Base-by-base conservation (phyloP, 2,797 vertebrate genomes). In the Pelobates cultripes region DNA sequence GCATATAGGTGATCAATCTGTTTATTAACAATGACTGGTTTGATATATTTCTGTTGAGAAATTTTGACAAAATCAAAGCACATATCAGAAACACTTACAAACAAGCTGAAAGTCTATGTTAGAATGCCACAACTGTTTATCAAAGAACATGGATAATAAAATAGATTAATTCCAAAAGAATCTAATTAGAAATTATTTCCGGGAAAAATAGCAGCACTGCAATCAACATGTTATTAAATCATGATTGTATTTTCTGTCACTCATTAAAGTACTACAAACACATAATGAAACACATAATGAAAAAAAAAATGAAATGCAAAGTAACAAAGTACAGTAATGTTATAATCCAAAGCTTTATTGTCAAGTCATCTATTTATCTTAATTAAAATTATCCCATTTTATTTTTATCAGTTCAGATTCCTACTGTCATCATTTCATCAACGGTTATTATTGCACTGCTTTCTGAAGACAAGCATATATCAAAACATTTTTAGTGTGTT, bases 121-220 rank as follows among this genome's bases (percentile, higher is more conserved):
- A 45, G 15, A 3, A 75, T 6, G 2, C 9, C 42, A 60, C 12
- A 45, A 43, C 10, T 45, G 53, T 43, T 4, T 12, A 70, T 60
- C 15, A 47, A 53, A 61, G 51, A 10, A 10, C 44, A 42, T 10
- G 47, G 43, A 70, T 70, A 60, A 78, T 51, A 14, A 72, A 71
- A 72, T 63, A 70, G 3, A 51, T 41, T 63, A 13, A 63, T 14
- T 61, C 17, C 42, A 4, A 28, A 63, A 71, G 43, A 63, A 64
- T 72, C 8, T 79, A 72, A 72, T 72, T 79, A 73, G 44, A 78
- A 72, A 72, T 53, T 42, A 72, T 79, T 72, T 79, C 44, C 60
- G 28, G 55, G 43, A 71, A 63, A 70, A 71, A 71, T 76, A 79
- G 57, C 69, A 79, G 55, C 43, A 71, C 41, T 44, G 43, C 70